Evolutionary conservation across 2,113 vertebrate genomes (phyloP).

Genomic region (Caretta caretta): DNA sequence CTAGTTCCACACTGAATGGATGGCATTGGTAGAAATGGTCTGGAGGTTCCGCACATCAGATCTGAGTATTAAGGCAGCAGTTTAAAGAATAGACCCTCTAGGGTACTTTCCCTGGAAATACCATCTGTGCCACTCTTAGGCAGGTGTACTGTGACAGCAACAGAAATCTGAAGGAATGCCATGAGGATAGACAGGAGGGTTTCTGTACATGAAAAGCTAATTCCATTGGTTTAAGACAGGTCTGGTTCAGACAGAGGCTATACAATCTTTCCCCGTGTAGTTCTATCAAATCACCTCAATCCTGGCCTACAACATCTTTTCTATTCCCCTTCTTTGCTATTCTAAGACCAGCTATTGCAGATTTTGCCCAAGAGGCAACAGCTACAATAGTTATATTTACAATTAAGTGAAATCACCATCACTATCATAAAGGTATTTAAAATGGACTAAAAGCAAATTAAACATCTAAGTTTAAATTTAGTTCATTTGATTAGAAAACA

Average conservation of each 20-base stretch:
- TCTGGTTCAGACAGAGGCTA: neutral
- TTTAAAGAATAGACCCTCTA: neutral
- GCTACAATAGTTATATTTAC: neutral
- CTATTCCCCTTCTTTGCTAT: neutral
- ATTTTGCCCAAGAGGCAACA: neutral
- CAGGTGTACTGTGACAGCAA: neutral
- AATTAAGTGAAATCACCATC: neutral
- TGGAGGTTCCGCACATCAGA: too few relatives aligned
- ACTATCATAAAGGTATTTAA: neutral
- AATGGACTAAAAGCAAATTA: neutral
- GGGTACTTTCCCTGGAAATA: too few relatives aligned
- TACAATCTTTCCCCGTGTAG: neutral
- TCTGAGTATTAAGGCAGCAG: neutral
- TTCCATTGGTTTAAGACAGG: neutral
- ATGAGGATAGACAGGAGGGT: neutral
- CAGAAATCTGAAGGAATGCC: neutral
- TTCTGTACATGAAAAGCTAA: neutral
- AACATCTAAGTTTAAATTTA: neutral
- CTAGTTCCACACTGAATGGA: neutral
- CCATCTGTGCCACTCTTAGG: neutral
- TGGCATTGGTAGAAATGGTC: neutral
- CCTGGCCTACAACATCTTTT: neutral
- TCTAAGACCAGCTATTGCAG: neutral
- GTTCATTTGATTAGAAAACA: neutral
- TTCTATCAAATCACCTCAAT: neutral